phyloP scores from a whole-genome alignment of 2,113 vertebrate species.

The Pachycephala philippinensis region DNA sequence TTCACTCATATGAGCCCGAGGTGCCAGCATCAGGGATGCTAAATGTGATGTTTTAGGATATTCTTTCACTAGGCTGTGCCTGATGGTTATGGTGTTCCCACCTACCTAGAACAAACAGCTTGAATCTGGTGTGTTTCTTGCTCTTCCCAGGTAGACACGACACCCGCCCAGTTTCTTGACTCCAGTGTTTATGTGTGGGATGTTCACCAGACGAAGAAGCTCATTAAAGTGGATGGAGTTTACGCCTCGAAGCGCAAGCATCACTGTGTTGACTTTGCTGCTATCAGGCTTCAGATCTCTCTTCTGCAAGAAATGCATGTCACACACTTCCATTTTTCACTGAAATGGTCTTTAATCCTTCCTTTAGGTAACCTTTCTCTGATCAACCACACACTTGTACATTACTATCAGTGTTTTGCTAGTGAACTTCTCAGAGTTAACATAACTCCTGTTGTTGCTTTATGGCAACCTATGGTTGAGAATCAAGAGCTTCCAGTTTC shows the following conservation, averaged over 20 bases:
- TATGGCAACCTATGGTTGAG: constrained; percentile 83
- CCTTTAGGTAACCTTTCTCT: constrained; percentile 80
- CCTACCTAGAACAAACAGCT: neutral
- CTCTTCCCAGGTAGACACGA: constrained; percentile 82
- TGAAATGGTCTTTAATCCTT: constrained; percentile 89
- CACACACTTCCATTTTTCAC: constrained; percentile 90
- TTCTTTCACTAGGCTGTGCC: neutral
- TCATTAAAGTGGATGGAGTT: constrained; percentile 80
- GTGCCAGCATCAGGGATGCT: neutral
- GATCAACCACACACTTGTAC: constrained; percentile 82
- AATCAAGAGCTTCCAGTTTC: constrained; percentile 82
- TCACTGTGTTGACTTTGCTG: constrained; percentile 86
- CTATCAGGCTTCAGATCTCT: constrained; percentile 81
- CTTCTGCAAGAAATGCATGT: constrained; percentile 80
- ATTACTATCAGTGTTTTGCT: constrained; percentile 87
- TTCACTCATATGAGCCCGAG: neutral
- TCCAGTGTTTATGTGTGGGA: constrained; percentile 91
- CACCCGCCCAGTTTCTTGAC: constrained; percentile 87
- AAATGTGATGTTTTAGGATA: neutral
- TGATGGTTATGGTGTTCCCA: neutral
- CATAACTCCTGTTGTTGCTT: constrained; percentile 87
- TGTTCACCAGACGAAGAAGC: constrained; percentile 80
- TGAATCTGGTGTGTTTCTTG: neutral
- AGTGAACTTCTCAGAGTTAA: constrained; percentile 85
- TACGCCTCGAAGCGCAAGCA: constrained; percentile 54